These are phyloP conservation scores for Scaptomyza caliginosa DNA, from an alignment of 2,888 invertebrate species.

Conservation along the genomic window DNA sequence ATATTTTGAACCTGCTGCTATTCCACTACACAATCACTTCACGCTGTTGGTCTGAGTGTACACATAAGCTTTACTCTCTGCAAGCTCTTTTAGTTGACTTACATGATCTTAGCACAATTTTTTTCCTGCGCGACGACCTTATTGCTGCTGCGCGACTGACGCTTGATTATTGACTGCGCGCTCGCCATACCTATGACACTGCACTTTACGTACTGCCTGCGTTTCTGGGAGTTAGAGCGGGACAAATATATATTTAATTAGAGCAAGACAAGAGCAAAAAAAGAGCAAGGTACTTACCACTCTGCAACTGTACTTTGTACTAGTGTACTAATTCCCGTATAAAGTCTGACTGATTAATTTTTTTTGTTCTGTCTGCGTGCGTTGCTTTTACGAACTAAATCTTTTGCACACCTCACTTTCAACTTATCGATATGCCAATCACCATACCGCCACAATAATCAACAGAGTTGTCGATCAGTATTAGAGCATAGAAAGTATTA, in stretches of 20 bases:
- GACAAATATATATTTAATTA: background rate
- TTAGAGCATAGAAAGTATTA: too few relatives aligned
- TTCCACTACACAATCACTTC: background rate
- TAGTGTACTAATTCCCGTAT: too few relatives aligned
- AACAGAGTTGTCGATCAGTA: background rate
- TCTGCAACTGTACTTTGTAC: too few relatives aligned
- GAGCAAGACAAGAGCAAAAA: background rate
- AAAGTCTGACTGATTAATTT: too few relatives aligned
- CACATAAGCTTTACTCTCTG: slow-evolving; percentile 9
- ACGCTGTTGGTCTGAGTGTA: background rate
- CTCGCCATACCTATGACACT: background rate
- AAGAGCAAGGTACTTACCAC: background rate
- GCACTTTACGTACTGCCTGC: background rate
- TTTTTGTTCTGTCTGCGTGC: background rate
- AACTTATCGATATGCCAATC: background rate
- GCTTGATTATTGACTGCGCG: background rate
- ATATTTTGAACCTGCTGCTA: slow-evolving; percentile 11
- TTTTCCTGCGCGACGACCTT: background rate
- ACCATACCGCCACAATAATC: background rate
- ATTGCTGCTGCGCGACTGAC: background rate
- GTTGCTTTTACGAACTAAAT: background rate
- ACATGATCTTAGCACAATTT: background rate
- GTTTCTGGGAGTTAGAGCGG: background rate
- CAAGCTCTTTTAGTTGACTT: background rate
- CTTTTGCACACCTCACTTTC: background rate